Base-by-base conservation (phyloP, 2,888 invertebrate genomes). In the Argyresthia albistria region DNA sequence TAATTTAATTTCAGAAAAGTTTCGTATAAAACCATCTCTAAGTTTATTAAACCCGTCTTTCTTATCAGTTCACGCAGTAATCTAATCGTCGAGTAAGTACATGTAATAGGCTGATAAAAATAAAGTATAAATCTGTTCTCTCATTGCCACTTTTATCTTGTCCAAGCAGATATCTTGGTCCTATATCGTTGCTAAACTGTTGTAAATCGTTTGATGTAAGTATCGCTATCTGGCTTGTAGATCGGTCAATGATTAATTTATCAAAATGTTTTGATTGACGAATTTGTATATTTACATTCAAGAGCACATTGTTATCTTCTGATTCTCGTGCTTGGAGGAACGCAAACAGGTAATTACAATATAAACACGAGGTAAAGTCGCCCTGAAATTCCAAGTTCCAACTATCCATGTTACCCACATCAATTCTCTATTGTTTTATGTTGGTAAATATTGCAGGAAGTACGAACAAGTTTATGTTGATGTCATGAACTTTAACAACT, bases 121-220 rank as follows among this genome's bases (percentile, higher is more conserved):
- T 66, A 79, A 82, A 81, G 82, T 72, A 67, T 58, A 73, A 80
- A 83, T 84, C 82, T 73, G 70, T 65, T 65, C 69, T 67, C 65
- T 69, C 65, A 74, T 64, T 70, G 62, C 61, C 60, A 57, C 53
- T 59, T 62, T 56, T 58, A 68, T 72, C 63, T 60, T 70, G 70
- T 70, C 66, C 63, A 56, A 69, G 67, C 66, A 65, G 14, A 45
- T 14, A 45, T 45, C 14, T 45, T 14, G 37, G 36, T 37, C 12
- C 45, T 9, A 48, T 9, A 58, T 60, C 60, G 70, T 70, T 57
- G 56, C 35, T 6, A 35, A 1, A 59, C 60, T 60, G 70, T 70
- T 57, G 56, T 43, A 25, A 43, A 63, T 66, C 66, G 74, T 73
- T 73, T 70, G 75, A 76, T 69, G 65, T 53, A 25, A 25, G 25